Percentiles rank a stretch among this genome's conserved stretches.
These are phyloP conservation scores for Alligator sinensis DNA, from an alignment of 2,113 vertebrate genomes.

Conservation along the genomic window DNA sequence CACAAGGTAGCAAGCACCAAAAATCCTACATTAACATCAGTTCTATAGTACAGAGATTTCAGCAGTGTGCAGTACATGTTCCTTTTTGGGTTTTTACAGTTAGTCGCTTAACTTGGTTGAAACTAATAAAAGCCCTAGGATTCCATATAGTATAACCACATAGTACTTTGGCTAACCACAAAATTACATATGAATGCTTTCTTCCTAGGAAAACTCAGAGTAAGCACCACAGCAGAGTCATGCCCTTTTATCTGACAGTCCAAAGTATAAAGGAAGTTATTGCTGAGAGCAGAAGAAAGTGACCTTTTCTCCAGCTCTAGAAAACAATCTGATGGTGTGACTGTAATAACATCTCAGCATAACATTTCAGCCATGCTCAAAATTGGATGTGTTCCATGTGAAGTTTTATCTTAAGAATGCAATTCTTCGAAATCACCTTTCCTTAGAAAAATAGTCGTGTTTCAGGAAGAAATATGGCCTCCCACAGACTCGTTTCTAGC, in stretches of 20 bases:
- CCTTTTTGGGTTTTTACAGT: neutral
- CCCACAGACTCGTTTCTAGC: constrained; percentile 64
- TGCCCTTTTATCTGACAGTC: neutral
- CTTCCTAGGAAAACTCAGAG: neutral
- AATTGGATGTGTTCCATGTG: neutral
- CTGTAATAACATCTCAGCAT: constrained; percentile 13
- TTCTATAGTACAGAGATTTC: neutral
- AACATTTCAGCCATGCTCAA: constrained; percentile 16
- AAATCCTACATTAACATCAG: neutral
- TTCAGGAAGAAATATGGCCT: constrained; percentile 5
- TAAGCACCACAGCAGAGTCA: neutral
- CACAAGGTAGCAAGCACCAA: neutral
- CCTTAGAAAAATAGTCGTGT: constrained; percentile 10
- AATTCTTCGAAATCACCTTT: neutral
- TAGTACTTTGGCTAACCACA: neutral
- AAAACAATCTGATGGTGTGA: neutral
- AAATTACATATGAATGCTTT: neutral
- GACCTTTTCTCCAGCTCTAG: constrained; percentile 13
- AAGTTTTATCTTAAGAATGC: constrained; percentile 38
- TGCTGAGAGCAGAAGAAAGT: neutral
- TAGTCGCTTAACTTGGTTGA: neutral
- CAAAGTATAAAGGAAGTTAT: neutral
- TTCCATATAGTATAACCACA: neutral
- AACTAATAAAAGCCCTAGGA: neutral
- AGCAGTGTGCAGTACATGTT: neutral